Evolutionary conservation across 53 echinoderm and acorn worm genomes (phyloP).

Genomic region (Antedon mediterranea): DNA sequence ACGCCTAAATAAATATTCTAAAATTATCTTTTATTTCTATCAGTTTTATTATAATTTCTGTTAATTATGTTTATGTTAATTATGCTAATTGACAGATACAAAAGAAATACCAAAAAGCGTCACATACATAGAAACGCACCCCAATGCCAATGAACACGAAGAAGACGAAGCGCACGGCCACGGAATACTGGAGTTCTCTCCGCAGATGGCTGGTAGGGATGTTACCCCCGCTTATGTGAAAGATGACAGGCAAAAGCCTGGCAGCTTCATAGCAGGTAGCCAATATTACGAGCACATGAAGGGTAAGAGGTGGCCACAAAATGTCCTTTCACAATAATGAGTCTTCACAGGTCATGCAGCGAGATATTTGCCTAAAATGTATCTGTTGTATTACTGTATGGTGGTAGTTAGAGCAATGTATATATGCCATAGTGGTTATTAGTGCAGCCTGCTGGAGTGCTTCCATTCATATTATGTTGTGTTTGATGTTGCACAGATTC

Average conservation of each 20-base stretch:
- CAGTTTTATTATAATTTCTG: not conserved
- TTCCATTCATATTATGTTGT: no score
- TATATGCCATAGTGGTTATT: no score
- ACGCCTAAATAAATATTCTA: no score
- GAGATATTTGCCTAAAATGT: no score
- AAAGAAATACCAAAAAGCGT: slow-evolving; percentile 12
- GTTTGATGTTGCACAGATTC: no score
- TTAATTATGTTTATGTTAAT: not conserved
- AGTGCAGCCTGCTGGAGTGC: no score
- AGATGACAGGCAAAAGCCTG: slow-evolving; percentile 23
- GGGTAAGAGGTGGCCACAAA: slow-evolving; percentile 3
- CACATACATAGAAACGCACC: slow-evolving; percentile 14
- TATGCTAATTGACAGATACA: not conserved
- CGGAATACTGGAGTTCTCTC: slow-evolving; percentile 98
- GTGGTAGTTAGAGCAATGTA: no score
- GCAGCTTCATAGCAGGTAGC: slow-evolving; percentile 80
- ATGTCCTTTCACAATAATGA: not conserved
- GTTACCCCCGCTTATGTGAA: slow-evolving; percentile 82
- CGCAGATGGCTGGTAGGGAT: slow-evolving; percentile 87
- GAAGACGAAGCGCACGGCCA: slow-evolving; percentile 43
- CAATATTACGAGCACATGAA: slow-evolving; percentile 28
- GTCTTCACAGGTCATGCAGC: not conserved
- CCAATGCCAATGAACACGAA: slow-evolving; percentile 40
- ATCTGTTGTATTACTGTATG: no score
- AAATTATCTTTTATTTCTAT: no score